These are phyloP conservation scores for Andricus curvator DNA, from an alignment of 2,888 invertebrate species.

Conservation along the genomic window DNA sequence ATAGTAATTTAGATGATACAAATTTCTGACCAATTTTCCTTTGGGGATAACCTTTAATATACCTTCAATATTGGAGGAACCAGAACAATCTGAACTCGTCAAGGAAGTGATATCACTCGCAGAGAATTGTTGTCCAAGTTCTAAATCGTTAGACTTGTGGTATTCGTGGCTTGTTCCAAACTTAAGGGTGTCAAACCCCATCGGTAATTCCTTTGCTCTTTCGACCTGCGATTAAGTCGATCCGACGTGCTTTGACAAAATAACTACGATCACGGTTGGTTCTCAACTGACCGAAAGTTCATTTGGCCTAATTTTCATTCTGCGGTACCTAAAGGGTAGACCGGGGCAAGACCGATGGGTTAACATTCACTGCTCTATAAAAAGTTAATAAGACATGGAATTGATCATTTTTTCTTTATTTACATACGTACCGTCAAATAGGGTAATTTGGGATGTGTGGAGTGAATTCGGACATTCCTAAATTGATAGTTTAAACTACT, in stretches of 20 bases:
- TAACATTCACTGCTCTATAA: no score
- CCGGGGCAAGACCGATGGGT: no score
- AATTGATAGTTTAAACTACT: no score
- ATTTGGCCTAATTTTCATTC: no score
- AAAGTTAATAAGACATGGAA: no score
- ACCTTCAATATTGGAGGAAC: not conserved
- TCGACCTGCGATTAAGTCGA: not conserved
- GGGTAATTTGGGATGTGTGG: no score
- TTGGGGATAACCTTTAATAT: not conserved
- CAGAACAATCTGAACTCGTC: not conserved
- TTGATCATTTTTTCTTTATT: no score
- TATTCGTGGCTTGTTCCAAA: not conserved
- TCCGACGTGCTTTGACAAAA: not conserved
- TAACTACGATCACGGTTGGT: not conserved
- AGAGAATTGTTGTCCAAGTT: not conserved
- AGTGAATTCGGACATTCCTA: no score
- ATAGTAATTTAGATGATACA: not conserved
- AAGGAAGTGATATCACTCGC: not conserved
- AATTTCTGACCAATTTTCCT: not conserved
- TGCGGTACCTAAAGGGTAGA: no score
- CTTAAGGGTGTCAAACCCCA: not conserved
- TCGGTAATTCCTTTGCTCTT: slow-evolving; percentile 5
- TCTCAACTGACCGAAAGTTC: not conserved
- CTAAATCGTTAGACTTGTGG: not conserved
- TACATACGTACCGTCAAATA: no score